These are phyloP conservation scores for Ornithoptera priamus DNA, from an alignment of 2,888 invertebrate species.

Conservation along the genomic window DNA sequence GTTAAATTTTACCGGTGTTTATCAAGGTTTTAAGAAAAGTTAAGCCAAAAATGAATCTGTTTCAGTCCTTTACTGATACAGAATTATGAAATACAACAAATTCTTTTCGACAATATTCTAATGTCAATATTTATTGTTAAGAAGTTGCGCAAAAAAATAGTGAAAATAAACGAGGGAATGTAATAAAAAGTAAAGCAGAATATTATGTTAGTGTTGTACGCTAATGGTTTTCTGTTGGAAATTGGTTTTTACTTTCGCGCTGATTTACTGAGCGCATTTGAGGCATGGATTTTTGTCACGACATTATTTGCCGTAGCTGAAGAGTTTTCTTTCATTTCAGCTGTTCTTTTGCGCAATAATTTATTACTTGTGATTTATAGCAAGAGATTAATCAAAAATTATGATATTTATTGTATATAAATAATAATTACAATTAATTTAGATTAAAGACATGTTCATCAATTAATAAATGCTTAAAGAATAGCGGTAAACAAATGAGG, in stretches of 20 bases:
- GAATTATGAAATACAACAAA: too few relatives aligned
- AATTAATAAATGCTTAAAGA: too few relatives aligned
- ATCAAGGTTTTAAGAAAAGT: too few relatives aligned
- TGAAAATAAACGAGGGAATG: background rate
- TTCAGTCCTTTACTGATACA: too few relatives aligned
- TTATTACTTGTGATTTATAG: conserved; percentile 7
- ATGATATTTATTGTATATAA: background rate
- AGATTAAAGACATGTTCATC: too few relatives aligned
- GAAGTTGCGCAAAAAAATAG: background rate
- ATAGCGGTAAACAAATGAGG: too few relatives aligned
- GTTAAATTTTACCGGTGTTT: too few relatives aligned
- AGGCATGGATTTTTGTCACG: conserved; percentile 78
- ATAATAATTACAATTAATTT: too few relatives aligned
- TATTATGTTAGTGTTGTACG: conserved; percentile 38
- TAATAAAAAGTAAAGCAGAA: conserved; percentile 25
- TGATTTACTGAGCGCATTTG: conserved; percentile 68
- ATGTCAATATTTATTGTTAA: background rate
- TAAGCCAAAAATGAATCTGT: too few relatives aligned
- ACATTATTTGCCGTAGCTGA: conserved; percentile 53
- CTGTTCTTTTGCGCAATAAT: conserved; percentile 16
- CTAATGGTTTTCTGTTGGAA: conserved; percentile 66
- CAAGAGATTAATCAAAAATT: background rate
- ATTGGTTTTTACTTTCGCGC: conserved; percentile 71
- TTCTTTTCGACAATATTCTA: background rate
- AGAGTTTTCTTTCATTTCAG: conserved; percentile 41